Conservation (phyloP, 2,888 invertebrate genomes). For the Corbicula japonica region DNA sequence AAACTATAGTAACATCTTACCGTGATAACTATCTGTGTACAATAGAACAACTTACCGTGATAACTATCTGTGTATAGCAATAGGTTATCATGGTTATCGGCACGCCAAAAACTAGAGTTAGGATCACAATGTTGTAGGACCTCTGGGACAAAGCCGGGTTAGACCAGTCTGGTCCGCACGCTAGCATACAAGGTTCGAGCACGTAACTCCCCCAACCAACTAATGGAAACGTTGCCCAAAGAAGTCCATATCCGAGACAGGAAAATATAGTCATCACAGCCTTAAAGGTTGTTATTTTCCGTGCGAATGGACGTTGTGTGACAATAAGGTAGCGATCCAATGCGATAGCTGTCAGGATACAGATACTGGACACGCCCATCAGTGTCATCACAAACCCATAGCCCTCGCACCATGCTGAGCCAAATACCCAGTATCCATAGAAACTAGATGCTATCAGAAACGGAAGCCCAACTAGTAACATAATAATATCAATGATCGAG, state of each 20-base stretch:
- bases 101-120: constrained; percentile 54
- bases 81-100: constrained; percentile 67
- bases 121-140: constrained; percentile 36
- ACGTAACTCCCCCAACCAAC: constrained; percentile 48
- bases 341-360: constrained; percentile 44
- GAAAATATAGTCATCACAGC: constrained; percentile 37
- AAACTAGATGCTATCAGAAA: constrained; percentile 47
- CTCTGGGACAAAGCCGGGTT: constrained; percentile 14
- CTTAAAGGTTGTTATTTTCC: constrained; percentile 47
- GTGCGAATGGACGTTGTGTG: constrained; percentile 25
- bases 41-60: constrained; percentile 61
- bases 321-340: constrained; percentile 51
- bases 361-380: constrained; percentile 37
- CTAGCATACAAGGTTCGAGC: constrained; percentile 24
- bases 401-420: constrained; percentile 29
- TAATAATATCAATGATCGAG: constrained; percentile 27
- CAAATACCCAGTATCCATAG: constrained; percentile 48
- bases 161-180: constrained; percentile 52
- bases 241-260: constrained; percentile 42
- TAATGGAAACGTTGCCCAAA: constrained; percentile 56
- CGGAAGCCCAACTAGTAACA: constrained; percentile 32
- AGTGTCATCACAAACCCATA: constrained; percentile 44
- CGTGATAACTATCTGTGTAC: too few relatives aligned
- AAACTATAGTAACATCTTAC: too few relatives aligned
- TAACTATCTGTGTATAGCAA: constrained; percentile 68